Conservation (phyloP, 1,140 invertebrate genomes). For the Delia radicum region DNA sequence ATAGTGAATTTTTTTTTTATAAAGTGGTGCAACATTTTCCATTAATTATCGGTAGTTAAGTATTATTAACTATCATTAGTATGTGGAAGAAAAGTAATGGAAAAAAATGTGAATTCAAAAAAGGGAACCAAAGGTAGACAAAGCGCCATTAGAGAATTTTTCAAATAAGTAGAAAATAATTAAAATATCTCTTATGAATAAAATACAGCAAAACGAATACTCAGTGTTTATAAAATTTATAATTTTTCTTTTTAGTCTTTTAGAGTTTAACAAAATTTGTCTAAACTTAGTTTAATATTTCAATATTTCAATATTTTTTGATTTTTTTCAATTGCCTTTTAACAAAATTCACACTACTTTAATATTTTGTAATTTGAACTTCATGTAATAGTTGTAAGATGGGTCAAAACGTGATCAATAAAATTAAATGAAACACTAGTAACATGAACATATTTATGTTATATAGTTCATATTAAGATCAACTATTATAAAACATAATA, state of each 20-base stretch:
- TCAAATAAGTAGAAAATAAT: too few species aligned
- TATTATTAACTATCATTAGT: background rate
- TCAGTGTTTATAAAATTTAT: too few species aligned
- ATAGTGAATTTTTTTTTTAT: background rate
- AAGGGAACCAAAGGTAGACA: too few species aligned
- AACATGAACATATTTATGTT: background rate
- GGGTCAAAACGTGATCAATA: slow-evolving; percentile 25
- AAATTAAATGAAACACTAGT: slow-evolving; percentile 16
- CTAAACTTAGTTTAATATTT: too few species aligned
- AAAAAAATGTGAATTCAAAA: too few species aligned
- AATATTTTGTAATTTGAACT: background rate
- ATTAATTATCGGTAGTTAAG: slow-evolving; percentile 2
- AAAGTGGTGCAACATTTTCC: background rate
- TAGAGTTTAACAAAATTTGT: too few species aligned
- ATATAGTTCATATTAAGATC: background rate
- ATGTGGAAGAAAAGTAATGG: background rate
- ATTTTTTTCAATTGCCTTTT: too few species aligned
- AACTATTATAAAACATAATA: background rate
- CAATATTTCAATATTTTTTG: too few species aligned
- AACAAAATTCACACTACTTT: background rate
- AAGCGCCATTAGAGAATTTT: too few species aligned
- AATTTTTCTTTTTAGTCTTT: too few species aligned
- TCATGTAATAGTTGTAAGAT: background rate
- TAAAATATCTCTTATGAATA: too few species aligned
- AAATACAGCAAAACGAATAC: too few species aligned